Base-by-base conservation (phyloP, 2,888 invertebrate genomes). In the Tuberolachnus salignus region DNA sequence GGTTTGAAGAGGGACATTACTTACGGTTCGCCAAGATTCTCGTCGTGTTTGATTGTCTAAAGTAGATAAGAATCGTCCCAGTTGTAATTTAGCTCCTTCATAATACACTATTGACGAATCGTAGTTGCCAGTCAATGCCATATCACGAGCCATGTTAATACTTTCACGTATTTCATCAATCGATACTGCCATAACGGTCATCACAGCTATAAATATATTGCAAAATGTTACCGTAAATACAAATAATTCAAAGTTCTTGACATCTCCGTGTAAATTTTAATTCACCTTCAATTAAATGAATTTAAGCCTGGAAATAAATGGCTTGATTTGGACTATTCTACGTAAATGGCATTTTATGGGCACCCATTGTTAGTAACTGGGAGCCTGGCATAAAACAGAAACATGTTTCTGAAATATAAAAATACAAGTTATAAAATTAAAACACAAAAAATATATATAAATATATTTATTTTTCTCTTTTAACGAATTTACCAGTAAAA, bases 111-210 rank as follows among this genome's bases (percentile, higher is more conserved):
- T 90, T 34, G 98, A 94, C 82, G 94, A 93, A 85, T 98, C 97
- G 85, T 98, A 98, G 87, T 97, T 95, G 26, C 98, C 97, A 85
- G 94, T 91, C 84, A 98, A 88, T 81, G 96, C 94, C 92, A 94
- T 94, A 88, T 98, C 97, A 84, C 98, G 89, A 80, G 96, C 98
- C 86, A 96, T 87, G 87, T 94, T 95, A 81, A 96, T 94, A 88
- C 96, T 97, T 88, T 97, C 96, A 88, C 92, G 93, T 87, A 96
- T 94, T 88, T 95, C 95, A 86, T 91, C 92, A 86, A 93, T 91
- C 85, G 92, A 92, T 86, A 93, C 92, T 87, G 93, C 93, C 94
- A 95, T 94, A 87, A 90, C 83, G 82, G 83, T 83, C 84, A 84
- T 83, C 83, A 83, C 84, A 82, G 83, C 84, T 84, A 80, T 53